Base-by-base conservation (phyloP, 2,888 invertebrate species). In the Diadromus collaris region DNA sequence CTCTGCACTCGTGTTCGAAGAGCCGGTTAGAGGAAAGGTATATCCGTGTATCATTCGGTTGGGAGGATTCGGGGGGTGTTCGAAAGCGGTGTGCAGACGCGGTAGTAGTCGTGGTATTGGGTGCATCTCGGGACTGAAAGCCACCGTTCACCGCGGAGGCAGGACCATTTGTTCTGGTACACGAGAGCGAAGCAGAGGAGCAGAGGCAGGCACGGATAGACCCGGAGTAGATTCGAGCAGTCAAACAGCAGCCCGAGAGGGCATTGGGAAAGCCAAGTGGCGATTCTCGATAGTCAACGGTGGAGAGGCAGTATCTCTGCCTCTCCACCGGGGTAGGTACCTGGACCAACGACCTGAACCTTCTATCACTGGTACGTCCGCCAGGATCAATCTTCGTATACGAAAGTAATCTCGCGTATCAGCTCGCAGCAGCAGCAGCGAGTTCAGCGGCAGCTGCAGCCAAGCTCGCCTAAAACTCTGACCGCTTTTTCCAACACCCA, bases 331-430 rank as follows among this genome's bases (percentile, higher is more conserved):
- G 70, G 16, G 48, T 54, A 19, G 9, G 10, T 56, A 21, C 34
- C 34, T 34, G n/a, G 60, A 38, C 19, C 34, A 34, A 19, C 19
- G 19, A 32, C n/a, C 24, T 46, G 32, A 56, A 19, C 44, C 51
- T 51, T 74, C 64, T 51, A 70, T 75, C 71, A 63, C 54, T 67
- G 44, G 61, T 63, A 46, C 56, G 54, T 67, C 38, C 63, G 21
- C 54, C n/a, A 65, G 64, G 67, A 76, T 79, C 76, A 76, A 76
- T 76, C 79, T 79, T 76, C 76, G 76, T 73, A 65, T 34, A 69
- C 58, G 76, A 73, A 79, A 79, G 64, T 79, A 79, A 79, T 79
- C 76, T 79, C 58, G 58, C n/a, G 65, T 58, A 51, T 68, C 72
- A 58, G 51, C 44, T 68, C 58, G 24, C 58, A 32, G n/a, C 27